phyloP scores from a whole-genome alignment of 1,140 invertebrate species.

The Eriocheir sinensis region DNA sequence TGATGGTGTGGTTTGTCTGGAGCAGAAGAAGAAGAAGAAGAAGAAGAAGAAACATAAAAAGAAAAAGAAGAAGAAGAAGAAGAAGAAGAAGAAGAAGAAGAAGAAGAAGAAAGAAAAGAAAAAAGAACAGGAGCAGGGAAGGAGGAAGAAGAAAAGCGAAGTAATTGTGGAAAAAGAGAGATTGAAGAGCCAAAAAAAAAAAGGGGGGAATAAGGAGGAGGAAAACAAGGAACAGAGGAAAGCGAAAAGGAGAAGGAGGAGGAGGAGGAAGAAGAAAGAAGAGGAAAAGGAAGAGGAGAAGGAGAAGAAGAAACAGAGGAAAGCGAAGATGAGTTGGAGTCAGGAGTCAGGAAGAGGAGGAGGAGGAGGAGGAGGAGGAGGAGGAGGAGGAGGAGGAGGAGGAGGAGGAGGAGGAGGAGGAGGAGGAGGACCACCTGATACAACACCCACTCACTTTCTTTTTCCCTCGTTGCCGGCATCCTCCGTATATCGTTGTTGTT shows the following conservation, averaged over 20 bases:
- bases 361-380: slow-evolving; percentile 33
- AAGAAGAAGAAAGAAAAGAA: no score
- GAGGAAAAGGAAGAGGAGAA: background rate
- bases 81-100: no score
- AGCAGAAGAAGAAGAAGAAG: no score
- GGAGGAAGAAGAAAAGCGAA: no score
- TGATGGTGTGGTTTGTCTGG: no score
- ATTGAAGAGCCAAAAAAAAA: background rate
- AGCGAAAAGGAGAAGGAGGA: slow-evolving; percentile 3
- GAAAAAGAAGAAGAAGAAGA: no score
- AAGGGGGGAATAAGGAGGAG: background rate
- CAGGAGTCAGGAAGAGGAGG: background rate
- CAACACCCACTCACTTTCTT: no score
- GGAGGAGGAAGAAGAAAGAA: slow-evolving; percentile 23
- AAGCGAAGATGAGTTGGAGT: background rate
- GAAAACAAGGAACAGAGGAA: background rate
- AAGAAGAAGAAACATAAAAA: no score
- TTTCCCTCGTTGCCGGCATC: no score
- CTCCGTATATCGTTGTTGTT: no score
- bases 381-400: slow-evolving; percentile 1
- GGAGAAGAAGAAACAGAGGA: slow-evolving; percentile 6
- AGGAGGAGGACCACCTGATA: background rate
- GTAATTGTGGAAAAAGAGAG: no score
- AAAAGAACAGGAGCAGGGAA: no score
- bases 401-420: background rate